Evolutionary conservation across 2,113 vertebrate genomes (phyloP).

Genomic region (Ciconia maguari): DNA sequence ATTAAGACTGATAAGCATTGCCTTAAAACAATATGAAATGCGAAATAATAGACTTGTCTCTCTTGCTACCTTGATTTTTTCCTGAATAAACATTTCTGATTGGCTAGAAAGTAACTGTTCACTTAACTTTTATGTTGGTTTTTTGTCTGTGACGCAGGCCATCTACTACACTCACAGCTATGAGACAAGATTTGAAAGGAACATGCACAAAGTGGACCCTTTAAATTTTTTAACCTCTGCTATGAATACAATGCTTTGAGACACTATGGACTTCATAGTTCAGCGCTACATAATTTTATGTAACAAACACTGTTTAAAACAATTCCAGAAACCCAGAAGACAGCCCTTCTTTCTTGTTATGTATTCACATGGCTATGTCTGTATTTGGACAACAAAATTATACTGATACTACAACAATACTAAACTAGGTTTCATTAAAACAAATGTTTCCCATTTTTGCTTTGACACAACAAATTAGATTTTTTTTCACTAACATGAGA

Average conservation of each 20-base stretch:
- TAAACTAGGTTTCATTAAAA: slow-evolving; percentile 10
- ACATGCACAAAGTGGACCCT: background rate
- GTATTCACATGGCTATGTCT: background rate
- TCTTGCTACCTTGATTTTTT: background rate
- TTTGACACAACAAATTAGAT: background rate
- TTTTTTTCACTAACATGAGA: background rate
- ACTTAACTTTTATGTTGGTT: background rate
- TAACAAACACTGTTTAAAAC: background rate
- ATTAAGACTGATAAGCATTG: background rate
- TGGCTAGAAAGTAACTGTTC: background rate
- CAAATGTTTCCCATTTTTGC: slow-evolving; percentile 7
- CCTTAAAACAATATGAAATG: background rate
- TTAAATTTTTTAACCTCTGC: background rate
- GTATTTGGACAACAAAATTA: background rate
- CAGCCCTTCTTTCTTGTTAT: background rate
- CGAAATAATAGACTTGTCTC: background rate
- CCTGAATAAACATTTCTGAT: background rate
- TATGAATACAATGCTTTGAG: background rate
- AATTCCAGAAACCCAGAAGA: background rate
- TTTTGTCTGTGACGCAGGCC: background rate
- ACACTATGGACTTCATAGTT: background rate
- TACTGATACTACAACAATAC: background rate
- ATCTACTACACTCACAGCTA: background rate
- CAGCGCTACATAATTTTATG: background rate
- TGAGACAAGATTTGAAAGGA: background rate